These are phyloP conservation scores for Eugnorisma glareosa DNA, from an alignment of 2,888 invertebrate genomes.

Conservation along the genomic window DNA sequence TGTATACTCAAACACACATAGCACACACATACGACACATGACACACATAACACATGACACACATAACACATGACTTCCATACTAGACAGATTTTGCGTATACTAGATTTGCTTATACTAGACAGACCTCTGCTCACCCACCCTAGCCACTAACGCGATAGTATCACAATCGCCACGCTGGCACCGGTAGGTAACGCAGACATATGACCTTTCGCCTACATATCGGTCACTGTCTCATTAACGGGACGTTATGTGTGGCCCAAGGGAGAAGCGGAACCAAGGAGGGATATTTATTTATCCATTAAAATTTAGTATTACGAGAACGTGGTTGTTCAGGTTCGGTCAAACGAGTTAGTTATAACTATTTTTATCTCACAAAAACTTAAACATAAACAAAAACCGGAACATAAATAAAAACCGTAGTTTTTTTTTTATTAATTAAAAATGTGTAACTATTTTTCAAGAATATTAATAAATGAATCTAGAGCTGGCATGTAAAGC, in stretches of 20 bases:
- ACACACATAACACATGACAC: no score
- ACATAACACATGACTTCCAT: neutral
- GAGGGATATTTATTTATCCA: neutral
- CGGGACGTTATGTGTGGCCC: slow-evolving; percentile 75
- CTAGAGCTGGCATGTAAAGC: neutral
- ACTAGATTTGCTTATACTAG: neutral
- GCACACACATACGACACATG: no score
- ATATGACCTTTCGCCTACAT: slow-evolving; percentile 83
- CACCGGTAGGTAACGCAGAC: slow-evolving; percentile 67
- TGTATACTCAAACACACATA: no score
- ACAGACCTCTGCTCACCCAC: slow-evolving; percentile 12
- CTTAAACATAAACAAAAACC: neutral
- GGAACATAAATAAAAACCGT: no score
- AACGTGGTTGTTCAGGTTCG: neutral
- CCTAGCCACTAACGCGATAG: slow-evolving; percentile 7
- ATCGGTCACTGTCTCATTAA: slow-evolving; percentile 88
- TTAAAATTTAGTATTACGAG: neutral
- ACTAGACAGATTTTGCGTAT: no score
- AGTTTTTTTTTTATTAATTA: neutral
- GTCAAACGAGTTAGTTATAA: neutral
- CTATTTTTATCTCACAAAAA: neutral
- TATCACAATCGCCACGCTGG: slow-evolving; percentile 47
- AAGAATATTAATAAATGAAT: neutral
- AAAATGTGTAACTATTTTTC: no score
- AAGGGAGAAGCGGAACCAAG: slow-evolving; percentile 32